Base-by-base conservation (phyloP, 2,113 vertebrate species). In the Struthio camelus region DNA sequence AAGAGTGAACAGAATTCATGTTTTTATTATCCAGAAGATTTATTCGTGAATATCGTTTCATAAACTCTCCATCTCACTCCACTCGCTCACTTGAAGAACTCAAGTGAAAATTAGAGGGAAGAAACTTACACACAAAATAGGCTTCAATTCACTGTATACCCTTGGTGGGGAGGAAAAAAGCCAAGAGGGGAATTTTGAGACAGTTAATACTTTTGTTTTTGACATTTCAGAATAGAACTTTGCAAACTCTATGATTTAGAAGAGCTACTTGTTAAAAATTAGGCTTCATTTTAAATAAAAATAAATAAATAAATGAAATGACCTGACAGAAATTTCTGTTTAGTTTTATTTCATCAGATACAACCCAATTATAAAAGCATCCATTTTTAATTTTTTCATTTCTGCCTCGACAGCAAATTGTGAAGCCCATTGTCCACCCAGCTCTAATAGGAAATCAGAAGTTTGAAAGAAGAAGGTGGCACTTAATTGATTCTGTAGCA, bases 311-410 rank as follows among this genome's bases (percentile, higher is more conserved):
- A n/a, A n/a, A n/a, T n/a, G n/a, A 17, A 11, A 11, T 6, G 17
- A 59, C 18, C 30, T 59, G 17, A 14, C 56, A 59, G 56, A 58
- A 32, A 34, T 34, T 73, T 40, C 44, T 46, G 28, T 53, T 73
- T 40, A 23, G 40, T 85, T 95, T 72, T 85, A 89, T 88, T 89
- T 96, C 38, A 64, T 87, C 80, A 91, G 73, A 36, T 16, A 53
- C 7, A 89, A 14, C 7, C 64, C 7, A 16, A 11, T 32, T 20
- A 44, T 56, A 64, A 69, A 34, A 44, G 19, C 30, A 24, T 17
- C 16, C 5, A 27, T 30, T 40, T 53, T 34, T 18, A 48, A 7
- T 65, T 54, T 4, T 59, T 46, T 38, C 14, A 14, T 8, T 78
- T 17, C n/a, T 61, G 6, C 7, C 6, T 90, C 82, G 62, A 53